Base-by-base conservation (phyloP, 2,797 vertebrate genomes). In the Apogon hyalosoma region DNA sequence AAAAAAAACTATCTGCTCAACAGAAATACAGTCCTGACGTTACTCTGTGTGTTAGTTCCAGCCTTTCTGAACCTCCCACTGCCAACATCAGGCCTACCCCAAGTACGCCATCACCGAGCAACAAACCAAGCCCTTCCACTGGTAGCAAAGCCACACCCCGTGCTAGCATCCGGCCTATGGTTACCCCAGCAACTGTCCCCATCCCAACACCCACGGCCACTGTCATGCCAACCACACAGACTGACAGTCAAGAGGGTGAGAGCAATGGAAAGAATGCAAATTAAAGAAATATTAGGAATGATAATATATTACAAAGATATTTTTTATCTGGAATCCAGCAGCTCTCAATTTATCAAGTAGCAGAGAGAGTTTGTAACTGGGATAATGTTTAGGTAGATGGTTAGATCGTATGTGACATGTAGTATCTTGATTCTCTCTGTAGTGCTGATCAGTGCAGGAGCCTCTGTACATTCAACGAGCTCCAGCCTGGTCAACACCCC, bases 161-260 rank as follows among this genome's bases (percentile, higher is more conserved):
- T n/a, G 98, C 98, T 49, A 99, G 97, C 75, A 99, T 99, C 77
- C 95, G 97, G 49, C 98, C 98, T 2, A 99, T 99, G 96, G 94
- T 99, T 42, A 98, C 97, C 47, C 97, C 96, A 33, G 95, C 95
- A 31, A 94, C 95, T 0, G 93, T 96, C 33, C 94, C 97, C 45
- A 94, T 95, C 16, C 96, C 95, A 3, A 99, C 98, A 4, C 97
- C 98, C 6, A 99, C 97, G 1, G 98, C 97, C 40, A 99, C 97
- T 0, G 97, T 99, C 57, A 99, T 99, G 97, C 98, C 97, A 2
- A 98, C 96, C 24, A 99, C 98, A 0, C 98, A 99, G 73, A 95
- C 95, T 60, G 98, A 99, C 66, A 96, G 92, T 36, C 97, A 98
- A 73, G 97, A 99, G 87, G 95, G 98, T 97, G 87, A 91, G 87